phyloP scores from a whole-genome alignment of 2,888 invertebrate species.

The Trichogramma dendrolimi region DNA sequence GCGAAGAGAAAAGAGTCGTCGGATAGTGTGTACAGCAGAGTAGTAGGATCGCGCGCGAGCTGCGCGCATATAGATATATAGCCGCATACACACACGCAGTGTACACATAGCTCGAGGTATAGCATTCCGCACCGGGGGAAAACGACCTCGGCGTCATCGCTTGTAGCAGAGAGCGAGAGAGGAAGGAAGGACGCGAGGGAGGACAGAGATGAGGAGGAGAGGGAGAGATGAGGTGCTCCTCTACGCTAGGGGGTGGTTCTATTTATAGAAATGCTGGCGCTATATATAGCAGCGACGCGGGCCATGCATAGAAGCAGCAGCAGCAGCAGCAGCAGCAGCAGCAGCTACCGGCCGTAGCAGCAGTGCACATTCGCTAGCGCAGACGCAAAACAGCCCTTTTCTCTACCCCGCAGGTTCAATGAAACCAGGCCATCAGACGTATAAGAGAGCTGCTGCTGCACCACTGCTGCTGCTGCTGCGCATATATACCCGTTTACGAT shows the following conservation, averaged over 20 bases:
- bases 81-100: no score
- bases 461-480: neutral
- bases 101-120: no score
- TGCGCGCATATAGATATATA: no score
- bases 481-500: no score
- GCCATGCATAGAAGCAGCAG: constrained; percentile 46
- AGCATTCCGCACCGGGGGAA: no score
- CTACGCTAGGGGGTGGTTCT: constrained; percentile 38
- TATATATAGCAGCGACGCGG: constrained; percentile 47
- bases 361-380: constrained; percentile 22
- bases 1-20: no score
- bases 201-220: constrained; percentile 5
- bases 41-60: no score
- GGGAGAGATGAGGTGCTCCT: constrained; percentile 26
- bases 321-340: constrained; percentile 14
- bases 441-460: constrained; percentile 19
- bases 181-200: constrained; percentile 14
- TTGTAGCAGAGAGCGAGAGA: constrained; percentile 14
- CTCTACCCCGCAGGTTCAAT: constrained; percentile 43
- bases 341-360: neutral
- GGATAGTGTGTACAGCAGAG: no score
- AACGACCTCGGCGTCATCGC: constrained; percentile 17
- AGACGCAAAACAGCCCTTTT: constrained; percentile 23
- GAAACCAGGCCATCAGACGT: constrained; percentile 46
- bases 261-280: constrained; percentile 49